Evolutionary conservation across 2,888 invertebrate species (phyloP).

Genomic region (Ennomos erosarius): DNA sequence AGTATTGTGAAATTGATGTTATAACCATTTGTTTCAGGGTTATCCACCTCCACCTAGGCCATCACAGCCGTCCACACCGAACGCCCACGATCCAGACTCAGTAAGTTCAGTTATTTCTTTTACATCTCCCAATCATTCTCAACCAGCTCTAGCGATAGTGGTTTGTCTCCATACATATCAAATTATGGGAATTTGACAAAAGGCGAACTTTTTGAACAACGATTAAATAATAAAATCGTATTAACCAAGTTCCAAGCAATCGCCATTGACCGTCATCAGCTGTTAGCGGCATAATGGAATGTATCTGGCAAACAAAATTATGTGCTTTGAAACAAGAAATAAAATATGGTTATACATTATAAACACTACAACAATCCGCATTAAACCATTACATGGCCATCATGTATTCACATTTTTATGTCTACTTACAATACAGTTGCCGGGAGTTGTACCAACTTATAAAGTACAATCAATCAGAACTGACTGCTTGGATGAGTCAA

Average conservation of each 20-base stretch:
- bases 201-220: conserved; percentile 1
- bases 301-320: conserved; percentile 9
- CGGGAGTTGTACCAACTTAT: conserved; percentile 19
- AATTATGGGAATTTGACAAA: conserved; percentile 5
- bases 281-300: conserved; percentile 9
- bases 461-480: conserved; percentile 56
- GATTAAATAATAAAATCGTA: conserved; percentile 14
- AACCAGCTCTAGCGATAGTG: not conserved
- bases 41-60: conserved; percentile 90
- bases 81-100: conserved; percentile 91
- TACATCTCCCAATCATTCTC: not conserved
- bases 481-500: conserved; percentile 55
- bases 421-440: conserved; percentile 9
- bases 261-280: conserved; percentile 1
- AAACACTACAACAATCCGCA: not conserved
- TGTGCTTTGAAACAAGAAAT: conserved; percentile 4
- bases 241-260: conserved; percentile 15
- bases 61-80: conserved; percentile 91
- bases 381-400: not conserved
- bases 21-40: conserved; percentile 74
- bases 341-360: not conserved
- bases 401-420: conserved; percentile 6
- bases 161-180: not conserved
- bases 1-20: not conserved
- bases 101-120: conserved; percentile 83